Conservation (phyloP, 2,797 vertebrate species). For the Pangasius macronema region DNA sequence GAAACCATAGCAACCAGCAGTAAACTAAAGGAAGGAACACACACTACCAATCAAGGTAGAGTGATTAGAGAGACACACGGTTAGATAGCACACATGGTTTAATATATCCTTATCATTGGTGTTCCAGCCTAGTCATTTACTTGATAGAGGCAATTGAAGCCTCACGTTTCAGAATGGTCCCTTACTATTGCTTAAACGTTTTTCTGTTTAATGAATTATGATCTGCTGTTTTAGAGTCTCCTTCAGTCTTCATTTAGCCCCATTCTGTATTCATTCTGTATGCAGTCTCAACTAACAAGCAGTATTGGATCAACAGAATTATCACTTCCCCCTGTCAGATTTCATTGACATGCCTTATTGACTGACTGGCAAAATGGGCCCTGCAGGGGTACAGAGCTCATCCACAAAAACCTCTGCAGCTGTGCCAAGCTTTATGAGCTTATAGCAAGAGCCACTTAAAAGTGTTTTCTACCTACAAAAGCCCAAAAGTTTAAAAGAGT, state of each 20-base stretch:
- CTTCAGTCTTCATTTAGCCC: slow-evolving; percentile 17
- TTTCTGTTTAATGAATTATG: slow-evolving; percentile 29
- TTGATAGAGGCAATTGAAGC: background rate
- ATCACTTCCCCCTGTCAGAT: slow-evolving; percentile 58
- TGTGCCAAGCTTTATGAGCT: slow-evolving; percentile 41
- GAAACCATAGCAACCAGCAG: background rate
- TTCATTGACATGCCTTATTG: slow-evolving; percentile 62
- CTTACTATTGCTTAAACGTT: slow-evolving; percentile 24
- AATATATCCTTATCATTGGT: background rate
- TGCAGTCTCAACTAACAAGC: slow-evolving; percentile 53
- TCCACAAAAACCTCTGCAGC: slow-evolving; percentile 35
- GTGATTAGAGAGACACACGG: background rate
- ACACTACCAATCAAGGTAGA: background rate
- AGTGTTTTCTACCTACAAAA: slow-evolving; percentile 54
- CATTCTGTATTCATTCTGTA: slow-evolving; percentile 57
- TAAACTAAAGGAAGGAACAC: background rate
- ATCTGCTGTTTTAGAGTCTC: slow-evolving; percentile 37
- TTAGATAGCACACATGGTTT: background rate
- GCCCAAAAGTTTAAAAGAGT: slow-evolving; percentile 38
- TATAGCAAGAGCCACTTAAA: slow-evolving; percentile 45
- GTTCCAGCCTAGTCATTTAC: background rate
- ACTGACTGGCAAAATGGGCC: slow-evolving; percentile 52
- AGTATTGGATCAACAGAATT: slow-evolving; percentile 58
- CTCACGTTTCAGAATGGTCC: slow-evolving; percentile 2
- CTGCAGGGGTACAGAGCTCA: slow-evolving; percentile 43